Base-by-base conservation (phyloP, 2,888 invertebrate species). In the Ethmia dodecea region DNA sequence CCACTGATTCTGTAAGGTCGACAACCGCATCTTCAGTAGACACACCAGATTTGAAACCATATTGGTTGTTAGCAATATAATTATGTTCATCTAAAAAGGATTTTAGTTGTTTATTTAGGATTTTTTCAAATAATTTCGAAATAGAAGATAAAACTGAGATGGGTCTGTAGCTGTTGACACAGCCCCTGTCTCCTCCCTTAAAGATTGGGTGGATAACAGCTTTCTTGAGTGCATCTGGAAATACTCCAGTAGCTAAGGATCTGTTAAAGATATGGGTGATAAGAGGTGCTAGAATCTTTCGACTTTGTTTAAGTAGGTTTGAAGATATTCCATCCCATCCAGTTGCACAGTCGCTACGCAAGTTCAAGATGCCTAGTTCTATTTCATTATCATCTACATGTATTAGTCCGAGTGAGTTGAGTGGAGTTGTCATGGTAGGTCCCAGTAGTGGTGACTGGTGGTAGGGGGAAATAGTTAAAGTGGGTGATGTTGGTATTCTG, bases 131-230 rank as follows among this genome's bases (percentile, higher is more conserved):
- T 12, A 51, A 25, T 25, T 48, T 51, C 0, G 47, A 46, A 0
- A 47, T 5, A 0, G 37, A 26, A 10, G 40, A 6, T 3, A 45
- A 31, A 1, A 48, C 29, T 11, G 49, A 40, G 13, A 46, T 49
- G 4, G 47, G 44, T 5, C 47, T 36, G 32, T 44, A 49, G 15
- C 47, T 49, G 20, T 33, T 31, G 11, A 43, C 45, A 39, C 33
- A 6, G 28, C 16, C 30, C 32, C 33, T 41, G 8, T 40, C 31
- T 12, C 50, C 45, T 27, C 13, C 25, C 24, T 50, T 48, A 9
- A 35, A 29, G 0, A 49, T 37, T n/a, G 45, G 46, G 24, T 29
- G 31, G 3, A 45, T 29, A 11, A 48, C n/a, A 3, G 45, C 32
- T 27, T 22, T 37, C 14, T 49, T 49, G n/a, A 49, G 35, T 0